phyloP scores from a whole-genome alignment of 2,888 invertebrate genomes.

The Spicauda simplicius region DNA sequence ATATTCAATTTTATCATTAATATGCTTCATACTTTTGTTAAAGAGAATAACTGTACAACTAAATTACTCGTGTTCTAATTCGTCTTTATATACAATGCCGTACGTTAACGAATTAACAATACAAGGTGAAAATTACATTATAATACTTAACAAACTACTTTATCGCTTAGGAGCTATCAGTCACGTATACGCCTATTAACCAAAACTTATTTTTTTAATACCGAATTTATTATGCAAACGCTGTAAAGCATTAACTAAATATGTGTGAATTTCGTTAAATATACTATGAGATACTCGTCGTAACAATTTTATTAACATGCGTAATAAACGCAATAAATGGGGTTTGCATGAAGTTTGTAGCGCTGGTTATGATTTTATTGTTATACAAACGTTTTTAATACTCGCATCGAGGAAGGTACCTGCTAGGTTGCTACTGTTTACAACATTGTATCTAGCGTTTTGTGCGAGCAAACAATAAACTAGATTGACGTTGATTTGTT shows the following conservation, averaged over 20 bases:
- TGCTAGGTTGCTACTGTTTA: constrained; percentile 10
- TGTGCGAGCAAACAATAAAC: constrained; percentile 2
- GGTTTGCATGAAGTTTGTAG: neutral
- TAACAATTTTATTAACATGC: constrained; percentile 1
- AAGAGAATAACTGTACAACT: neutral
- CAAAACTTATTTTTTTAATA: constrained; percentile 42
- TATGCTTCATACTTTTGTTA: no score
- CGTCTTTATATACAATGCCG: neutral
- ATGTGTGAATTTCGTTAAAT: constrained; percentile 41
- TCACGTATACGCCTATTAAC: constrained; percentile 49
- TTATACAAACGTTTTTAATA: neutral
- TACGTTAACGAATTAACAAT: neutral
- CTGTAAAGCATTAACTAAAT: constrained; percentile 44
- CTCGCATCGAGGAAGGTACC: neutral
- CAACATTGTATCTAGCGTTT: neutral
- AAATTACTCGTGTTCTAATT: neutral
- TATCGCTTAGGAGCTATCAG: constrained; percentile 48
- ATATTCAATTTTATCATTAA: no score
- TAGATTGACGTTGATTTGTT: constrained; percentile 23
- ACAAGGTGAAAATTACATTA: constrained; percentile 10
- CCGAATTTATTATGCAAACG: constrained; percentile 31
- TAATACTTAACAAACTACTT: constrained; percentile 43
- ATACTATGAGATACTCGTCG: neutral
- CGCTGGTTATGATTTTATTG: constrained; percentile 1
- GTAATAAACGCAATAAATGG: constrained; percentile 7